Conservation (phyloP, 2,888 invertebrate species). For the Clostera curtula region DNA sequence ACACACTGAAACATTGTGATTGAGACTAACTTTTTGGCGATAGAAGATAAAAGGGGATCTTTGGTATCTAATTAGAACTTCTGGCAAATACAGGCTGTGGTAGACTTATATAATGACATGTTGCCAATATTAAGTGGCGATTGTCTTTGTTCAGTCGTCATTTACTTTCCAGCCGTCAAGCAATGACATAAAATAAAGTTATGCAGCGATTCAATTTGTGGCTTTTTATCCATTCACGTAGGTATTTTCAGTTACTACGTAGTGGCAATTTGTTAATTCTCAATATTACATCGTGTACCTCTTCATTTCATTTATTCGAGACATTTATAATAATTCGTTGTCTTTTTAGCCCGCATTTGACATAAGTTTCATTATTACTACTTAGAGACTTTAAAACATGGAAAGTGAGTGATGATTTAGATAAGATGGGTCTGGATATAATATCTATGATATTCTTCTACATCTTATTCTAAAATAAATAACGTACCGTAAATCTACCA, state of each 20-base stretch:
- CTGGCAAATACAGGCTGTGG: conserved; percentile 65
- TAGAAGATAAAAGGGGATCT: conserved; percentile 19
- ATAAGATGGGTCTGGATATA: conserved; percentile 19
- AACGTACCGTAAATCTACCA: conserved; percentile 42
- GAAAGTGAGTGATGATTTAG: conserved; percentile 22
- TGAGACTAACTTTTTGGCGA: conserved; percentile 27
- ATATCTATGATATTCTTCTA: conserved; percentile 33
- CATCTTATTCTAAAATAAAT: conserved; percentile 42
- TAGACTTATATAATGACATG: conserved; percentile 9
- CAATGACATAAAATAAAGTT: background rate
- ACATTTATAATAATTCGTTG: conserved; percentile 57
- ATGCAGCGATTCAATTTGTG: too few relatives aligned
- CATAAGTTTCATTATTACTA: conserved; percentile 49
- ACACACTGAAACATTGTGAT: conserved; percentile 31
- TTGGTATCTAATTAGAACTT: conserved; percentile 36
- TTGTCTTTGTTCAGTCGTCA: conserved; percentile 6
- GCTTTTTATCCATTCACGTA: too few relatives aligned
- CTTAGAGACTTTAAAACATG: conserved; percentile 21
- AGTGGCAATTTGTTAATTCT: conserved; percentile 14
- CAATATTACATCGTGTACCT: conserved; percentile 27
- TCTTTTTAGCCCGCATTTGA: conserved; percentile 68
- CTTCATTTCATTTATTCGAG: conserved; percentile 12
- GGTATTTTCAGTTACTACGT: too few relatives aligned
- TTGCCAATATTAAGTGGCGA: background rate
- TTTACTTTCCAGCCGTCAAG: conserved; percentile 2